A percentile compares a stretch with the other conserved stretches of the same genome.
Evolutionary conservation across 2,888 invertebrate species (phyloP).

Genomic region (Watsonalla cultraria): DNA sequence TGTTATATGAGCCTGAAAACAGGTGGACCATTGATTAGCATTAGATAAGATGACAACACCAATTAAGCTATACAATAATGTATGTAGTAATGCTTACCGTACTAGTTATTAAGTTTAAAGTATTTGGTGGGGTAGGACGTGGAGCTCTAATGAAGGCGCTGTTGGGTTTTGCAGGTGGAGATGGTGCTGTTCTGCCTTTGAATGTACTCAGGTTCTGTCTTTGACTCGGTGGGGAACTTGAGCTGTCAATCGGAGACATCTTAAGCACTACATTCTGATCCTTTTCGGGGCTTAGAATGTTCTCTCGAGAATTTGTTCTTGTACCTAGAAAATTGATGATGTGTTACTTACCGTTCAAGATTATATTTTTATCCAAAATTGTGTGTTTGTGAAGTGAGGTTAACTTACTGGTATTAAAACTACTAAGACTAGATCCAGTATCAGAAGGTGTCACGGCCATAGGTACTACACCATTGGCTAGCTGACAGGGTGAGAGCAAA

Average conservation of each 20-base stretch:
- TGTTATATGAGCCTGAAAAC: slow-evolving; percentile 78
- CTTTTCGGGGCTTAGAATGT: slow-evolving; percentile 57
- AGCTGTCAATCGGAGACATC: slow-evolving; percentile 82
- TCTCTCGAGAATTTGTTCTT: slow-evolving; percentile 60
- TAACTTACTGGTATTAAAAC: slow-evolving; percentile 81
- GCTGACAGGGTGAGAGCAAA: slow-evolving; percentile 56
- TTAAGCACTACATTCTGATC: slow-evolving; percentile 86
- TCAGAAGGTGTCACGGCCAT: slow-evolving; percentile 80
- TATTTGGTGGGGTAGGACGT: slow-evolving; percentile 90
- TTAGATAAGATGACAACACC: slow-evolving; percentile 36
- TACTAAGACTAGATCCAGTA: slow-evolving; percentile 86
- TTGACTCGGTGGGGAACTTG: slow-evolving; percentile 71
- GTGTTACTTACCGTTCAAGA: too few species aligned
- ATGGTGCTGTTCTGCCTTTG: slow-evolving; percentile 80
- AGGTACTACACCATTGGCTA: slow-evolving; percentile 57
- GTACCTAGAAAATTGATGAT: slow-evolving; percentile 41
- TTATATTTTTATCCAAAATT: too few species aligned
- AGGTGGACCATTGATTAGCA: slow-evolving; percentile 56
- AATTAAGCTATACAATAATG: slow-evolving; percentile 25
- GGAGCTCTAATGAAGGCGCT: slow-evolving; percentile 79
- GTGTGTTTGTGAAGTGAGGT: neutral
- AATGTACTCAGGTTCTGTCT: slow-evolving; percentile 82
- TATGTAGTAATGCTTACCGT: slow-evolving; percentile 55
- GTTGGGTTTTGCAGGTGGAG: slow-evolving; percentile 70
- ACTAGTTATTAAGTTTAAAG: slow-evolving; percentile 84